Evolutionary conservation across 1,140 invertebrate species (phyloP).

Genomic region (Nymphalis io): DNA sequence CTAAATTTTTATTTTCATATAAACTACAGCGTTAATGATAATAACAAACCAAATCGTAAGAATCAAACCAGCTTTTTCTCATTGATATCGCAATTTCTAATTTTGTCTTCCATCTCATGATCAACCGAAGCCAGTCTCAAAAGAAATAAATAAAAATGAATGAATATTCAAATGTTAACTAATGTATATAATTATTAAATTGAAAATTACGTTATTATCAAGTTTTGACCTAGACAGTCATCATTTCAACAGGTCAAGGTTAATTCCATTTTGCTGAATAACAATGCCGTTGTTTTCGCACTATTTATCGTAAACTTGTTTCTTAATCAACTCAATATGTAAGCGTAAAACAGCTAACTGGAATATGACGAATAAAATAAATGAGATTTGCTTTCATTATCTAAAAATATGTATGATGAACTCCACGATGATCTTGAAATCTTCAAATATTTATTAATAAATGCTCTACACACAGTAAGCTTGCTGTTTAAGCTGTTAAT

Average conservation of each 20-base stretch:
- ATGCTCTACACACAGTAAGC: background rate
- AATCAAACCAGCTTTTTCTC: too few species aligned
- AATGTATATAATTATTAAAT: background rate
- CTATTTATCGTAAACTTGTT: slow-evolving; percentile 7
- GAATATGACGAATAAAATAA: background rate
- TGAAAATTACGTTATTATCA: background rate
- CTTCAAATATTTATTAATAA: too few species aligned
- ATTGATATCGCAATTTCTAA: too few species aligned
- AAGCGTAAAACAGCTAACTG: background rate
- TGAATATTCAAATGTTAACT: background rate
- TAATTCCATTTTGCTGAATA: background rate
- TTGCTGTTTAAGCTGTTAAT: slow-evolving; percentile 2
- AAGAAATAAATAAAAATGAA: too few species aligned
- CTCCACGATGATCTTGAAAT: background rate
- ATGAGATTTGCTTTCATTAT: background rate
- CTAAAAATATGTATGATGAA: background rate
- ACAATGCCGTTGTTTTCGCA: slow-evolving; percentile 10
- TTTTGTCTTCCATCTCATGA: too few species aligned
- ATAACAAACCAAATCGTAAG: too few species aligned
- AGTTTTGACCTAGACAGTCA: slow-evolving; percentile 4
- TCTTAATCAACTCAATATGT: slow-evolving; percentile 6
- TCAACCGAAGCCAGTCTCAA: too few species aligned
- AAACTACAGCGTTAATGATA: too few species aligned
- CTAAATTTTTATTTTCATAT: too few species aligned
- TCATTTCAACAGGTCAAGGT: background rate